These are phyloP conservation scores for Onychorhynchus coronatus DNA, from an alignment of 2,113 vertebrate genomes.

Conservation along the genomic window DNA sequence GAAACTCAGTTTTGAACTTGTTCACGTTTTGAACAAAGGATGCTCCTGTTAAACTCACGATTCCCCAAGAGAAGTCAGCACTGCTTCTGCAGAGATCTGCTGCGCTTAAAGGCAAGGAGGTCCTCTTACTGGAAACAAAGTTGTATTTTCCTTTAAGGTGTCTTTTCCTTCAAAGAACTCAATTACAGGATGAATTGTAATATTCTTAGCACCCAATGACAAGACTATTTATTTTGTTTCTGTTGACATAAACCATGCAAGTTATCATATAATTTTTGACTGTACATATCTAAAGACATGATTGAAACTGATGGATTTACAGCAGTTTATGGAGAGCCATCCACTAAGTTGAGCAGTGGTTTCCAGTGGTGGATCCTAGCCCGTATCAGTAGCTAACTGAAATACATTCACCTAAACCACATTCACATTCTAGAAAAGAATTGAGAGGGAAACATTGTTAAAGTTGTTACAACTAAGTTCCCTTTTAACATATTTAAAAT, in stretches of 20 bases:
- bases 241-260: neutral
- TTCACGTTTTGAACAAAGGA: neutral
- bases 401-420: neutral
- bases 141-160: neutral
- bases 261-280: neutral
- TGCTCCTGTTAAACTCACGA: neutral
- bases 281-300: neutral
- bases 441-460: neutral
- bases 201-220: neutral
- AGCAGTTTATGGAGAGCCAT: neutral
- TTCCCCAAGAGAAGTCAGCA: neutral
- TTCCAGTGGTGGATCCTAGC: neutral
- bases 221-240: neutral
- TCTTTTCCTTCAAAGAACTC: neutral
- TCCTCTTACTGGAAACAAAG: neutral
- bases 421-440: neutral
- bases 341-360: neutral
- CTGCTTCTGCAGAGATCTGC: neutral
- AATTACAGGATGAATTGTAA: neutral
- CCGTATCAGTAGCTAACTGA: neutral
- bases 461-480: neutral
- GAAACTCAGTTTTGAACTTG: neutral
- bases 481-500: conserved; percentile 14
- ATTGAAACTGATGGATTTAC: neutral
- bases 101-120: neutral